Base-by-base conservation (phyloP, 2,113 vertebrate species). In the Eleginops maclovinus region DNA sequence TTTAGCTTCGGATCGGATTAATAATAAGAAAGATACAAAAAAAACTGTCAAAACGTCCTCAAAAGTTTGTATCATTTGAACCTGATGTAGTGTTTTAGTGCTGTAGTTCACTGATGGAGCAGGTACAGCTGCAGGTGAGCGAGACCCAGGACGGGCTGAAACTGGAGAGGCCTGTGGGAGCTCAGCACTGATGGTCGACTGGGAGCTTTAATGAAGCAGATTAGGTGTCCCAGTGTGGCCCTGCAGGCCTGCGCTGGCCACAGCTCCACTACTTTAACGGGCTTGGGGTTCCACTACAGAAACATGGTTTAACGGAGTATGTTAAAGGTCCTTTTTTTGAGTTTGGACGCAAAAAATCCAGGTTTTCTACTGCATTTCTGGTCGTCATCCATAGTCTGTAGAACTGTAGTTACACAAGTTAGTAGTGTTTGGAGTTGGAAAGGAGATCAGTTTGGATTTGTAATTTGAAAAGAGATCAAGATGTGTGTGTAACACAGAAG, bases 191-290 rank as follows among this genome's bases (percentile, higher is more conserved):
- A 94, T 93, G 91, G 93, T 93, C 86, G 85, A 87, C 85, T 92
- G 85, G 88, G 86, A 92, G 88, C 91, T 86, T 93, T 93, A 94
- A 93, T 93, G 93, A 93, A 92, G 82, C 87, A 92, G 91, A 91
- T 94, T 90, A 91, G 85, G 92, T 94, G 87, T 94, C 93, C 83
- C 43, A 0, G 51, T 4, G 43, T 54, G 62, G 77, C 78, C 63
- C 81, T 2, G 68, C 78, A 41, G 75, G 73, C 83, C 61, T 53
- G 41, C 64, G 41, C 67, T 49, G 74, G 61, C 61, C 55, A 47
- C 28, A 4, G 1, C 46, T 64, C 36, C 43, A 64, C 47, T n/a
- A 6, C 58, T 4, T 4, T 40, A 14, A 31, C 70, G 75, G 3
- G 51, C 26, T 2, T 2, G 0, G 6, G 40, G 60, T 64, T 58